Percentiles rank a stretch among this genome's conserved stretches.
phyloP scores from a whole-genome alignment of 2,113 vertebrate genomes.

The Serinus canaria region DNA sequence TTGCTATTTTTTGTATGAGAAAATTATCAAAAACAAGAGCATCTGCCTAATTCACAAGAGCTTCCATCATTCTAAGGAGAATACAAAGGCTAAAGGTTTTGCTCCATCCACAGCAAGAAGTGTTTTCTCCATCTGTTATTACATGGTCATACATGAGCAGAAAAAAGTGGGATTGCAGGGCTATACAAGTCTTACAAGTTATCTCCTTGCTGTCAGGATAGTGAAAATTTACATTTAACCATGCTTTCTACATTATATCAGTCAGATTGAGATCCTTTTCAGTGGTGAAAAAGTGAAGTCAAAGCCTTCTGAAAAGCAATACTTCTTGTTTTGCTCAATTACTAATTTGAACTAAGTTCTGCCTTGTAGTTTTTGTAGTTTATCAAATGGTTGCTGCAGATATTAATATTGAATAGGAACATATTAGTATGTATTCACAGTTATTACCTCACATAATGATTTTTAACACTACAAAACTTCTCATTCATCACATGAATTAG shows the following conservation, averaged over 20 bases:
- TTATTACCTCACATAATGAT: constrained; percentile 35
- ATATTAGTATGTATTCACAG: constrained; percentile 2
- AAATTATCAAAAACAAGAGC: not conserved
- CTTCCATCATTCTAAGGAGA: not conserved
- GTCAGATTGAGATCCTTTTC: not conserved
- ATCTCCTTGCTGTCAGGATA: not conserved
- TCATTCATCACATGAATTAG: constrained; percentile 38
- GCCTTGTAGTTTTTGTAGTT: not conserved
- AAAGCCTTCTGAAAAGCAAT: not conserved
- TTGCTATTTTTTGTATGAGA: not conserved
- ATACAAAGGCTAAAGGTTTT: not conserved
- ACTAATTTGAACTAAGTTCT: not conserved
- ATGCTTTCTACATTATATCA: not conserved
- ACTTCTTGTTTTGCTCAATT: not conserved
- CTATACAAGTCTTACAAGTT: not conserved
- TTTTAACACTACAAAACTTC: constrained; percentile 15
- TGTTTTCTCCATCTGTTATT: not conserved
- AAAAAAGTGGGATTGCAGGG: not conserved
- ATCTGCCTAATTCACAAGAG: not conserved
- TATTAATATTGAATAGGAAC: not conserved
- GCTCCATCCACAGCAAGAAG: not conserved
- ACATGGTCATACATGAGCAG: not conserved
- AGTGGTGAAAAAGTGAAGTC: not conserved
- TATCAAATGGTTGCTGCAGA: not conserved
- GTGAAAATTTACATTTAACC: not conserved